Percentiles rank a stretch among this genome's conserved stretches.
Conservation (phyloP, 2,113 vertebrate genomes). For the Lepus americanus region DNA sequence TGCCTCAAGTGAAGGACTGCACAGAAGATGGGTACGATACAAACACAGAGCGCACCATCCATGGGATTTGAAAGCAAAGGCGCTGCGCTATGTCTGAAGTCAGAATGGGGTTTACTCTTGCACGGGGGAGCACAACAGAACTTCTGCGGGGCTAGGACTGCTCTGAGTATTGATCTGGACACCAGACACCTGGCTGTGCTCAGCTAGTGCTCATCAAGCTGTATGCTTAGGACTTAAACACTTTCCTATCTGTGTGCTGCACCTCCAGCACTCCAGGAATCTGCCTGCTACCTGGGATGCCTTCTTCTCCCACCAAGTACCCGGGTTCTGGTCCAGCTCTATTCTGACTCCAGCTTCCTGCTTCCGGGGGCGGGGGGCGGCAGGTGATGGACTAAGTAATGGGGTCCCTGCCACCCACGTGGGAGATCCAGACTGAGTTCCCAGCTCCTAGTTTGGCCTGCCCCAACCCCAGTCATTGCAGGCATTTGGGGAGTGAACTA, state of each 20-base stretch:
- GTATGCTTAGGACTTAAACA: constrained; percentile 1
- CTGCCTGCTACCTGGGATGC: too few relatives aligned
- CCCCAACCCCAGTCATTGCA: too few relatives aligned
- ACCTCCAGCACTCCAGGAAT: neutral
- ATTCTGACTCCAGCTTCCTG: too few relatives aligned
- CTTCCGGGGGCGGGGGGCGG: too few relatives aligned
- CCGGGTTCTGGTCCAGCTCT: too few relatives aligned
- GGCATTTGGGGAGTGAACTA: too few relatives aligned
- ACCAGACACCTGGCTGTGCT: too few relatives aligned
- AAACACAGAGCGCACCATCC: neutral
- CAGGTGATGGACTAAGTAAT: too few relatives aligned
- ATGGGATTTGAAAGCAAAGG: constrained; percentile 5
- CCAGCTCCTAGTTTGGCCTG: too few relatives aligned
- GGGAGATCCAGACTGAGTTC: too few relatives aligned
- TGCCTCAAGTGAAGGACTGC: neutral
- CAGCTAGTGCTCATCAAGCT: constrained; percentile 5
- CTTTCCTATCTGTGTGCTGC: neutral
- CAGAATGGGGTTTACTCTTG: neutral
- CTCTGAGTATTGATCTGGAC: neutral
- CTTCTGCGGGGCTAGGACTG: neutral
- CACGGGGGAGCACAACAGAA: neutral
- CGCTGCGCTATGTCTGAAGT: neutral
- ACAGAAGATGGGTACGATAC: neutral
- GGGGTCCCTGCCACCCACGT: too few relatives aligned
- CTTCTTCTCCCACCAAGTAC: too few relatives aligned